Evolutionary conservation across 2,888 invertebrate species (phyloP), one percentile per base, ranked within the genome.

Genomic region (Brachynemurus nebulosus): DNA sequence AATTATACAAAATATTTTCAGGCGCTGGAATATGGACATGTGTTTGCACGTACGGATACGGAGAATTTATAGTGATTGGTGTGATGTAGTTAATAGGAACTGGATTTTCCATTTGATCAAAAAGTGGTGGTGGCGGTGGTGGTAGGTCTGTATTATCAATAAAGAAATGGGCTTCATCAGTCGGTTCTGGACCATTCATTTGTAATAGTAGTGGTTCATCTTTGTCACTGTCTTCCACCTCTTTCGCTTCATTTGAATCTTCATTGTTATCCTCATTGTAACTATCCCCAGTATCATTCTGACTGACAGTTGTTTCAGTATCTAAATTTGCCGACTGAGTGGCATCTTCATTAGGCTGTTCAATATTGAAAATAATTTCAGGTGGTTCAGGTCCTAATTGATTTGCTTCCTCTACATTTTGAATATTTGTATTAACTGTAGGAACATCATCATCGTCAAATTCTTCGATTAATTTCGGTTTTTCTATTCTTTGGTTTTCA

Each of bases 1-100:
- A 30, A 30, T 7, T 30, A 14, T 30, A 30, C 14, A 30, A 6
- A n/a, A n/a, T n/a, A 11, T 30, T 30, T 11, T 30, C 30, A 3
- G 30, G 42, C 9, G 30, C 16, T 19, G 42, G 42, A 11, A 42
- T 42, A 42, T 42, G 42, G 12, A 42, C 42, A 33, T 42, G 42
- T 8, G 42, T 34, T 20, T 42, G 42, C 4, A 42, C 34, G 16
- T 42, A 42, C 6, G 42, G 42, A 34, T 42, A 42, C n/a, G 33
- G 42, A 4, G 42, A 20, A 33, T 42, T 33, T n/a, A 42, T 42
- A 8, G 34, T 42, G 9, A 42, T 42, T 4, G 42, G 42, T 20
- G 33, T 42, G 20, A 19, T 19, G 17, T 39, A 39, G 25, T 39
- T 21, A 3, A 39, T 23, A 3, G 21, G 39, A 21, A 21, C 16